Base-by-base conservation (phyloP, 2,113 vertebrate genomes). In the Atractosteus spatula region DNA sequence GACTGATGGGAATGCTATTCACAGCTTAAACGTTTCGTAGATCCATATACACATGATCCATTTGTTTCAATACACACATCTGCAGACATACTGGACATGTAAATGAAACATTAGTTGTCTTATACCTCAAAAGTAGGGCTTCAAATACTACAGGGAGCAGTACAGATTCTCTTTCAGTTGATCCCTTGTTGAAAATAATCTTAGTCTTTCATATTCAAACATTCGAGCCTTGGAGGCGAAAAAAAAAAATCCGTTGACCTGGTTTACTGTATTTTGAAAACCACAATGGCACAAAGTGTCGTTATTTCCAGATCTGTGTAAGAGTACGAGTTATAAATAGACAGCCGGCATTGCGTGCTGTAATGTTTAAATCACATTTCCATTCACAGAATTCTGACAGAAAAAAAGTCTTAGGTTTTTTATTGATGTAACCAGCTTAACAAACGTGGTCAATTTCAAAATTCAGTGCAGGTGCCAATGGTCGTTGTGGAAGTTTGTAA, bases 1-100 rank as follows among this genome's bases (percentile, higher is more conserved):
- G 90, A 92, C 87, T 92, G 93, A 89, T 89, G 87, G 86, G 86
- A 85, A 88, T 87, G 90, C 85, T 90, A 91, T 86, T 88, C 89
- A 86, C 82, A 91, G 87, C 90, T 88, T 83, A 87, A 89, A 89
- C 84, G 82, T 77, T 81, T 85, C 82, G 79, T 88, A 81, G 85
- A 76, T 70, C 82, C 84, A 86, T 71, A 89, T 83, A 85, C 87
- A 88, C 87, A 83, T 90, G 92, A 84, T 87, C 88, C 89, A 90
- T 86, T 86, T 62, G 82, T 81, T 87, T 85, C 87, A 93, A 91
- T 91, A 92, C 86, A 80, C 81, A 91, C 88, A 92, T 92, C 91
- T 94, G 90, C 90, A 93, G 92, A 91, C 90, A 88, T 82, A 67
- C 83, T 85, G 74, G 81, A 71, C 65, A 69, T 82, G 80, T 78